These are phyloP conservation scores for Physeter macrocephalus DNA, from an alignment of 2,113 vertebrate species.

Conservation along the genomic window DNA sequence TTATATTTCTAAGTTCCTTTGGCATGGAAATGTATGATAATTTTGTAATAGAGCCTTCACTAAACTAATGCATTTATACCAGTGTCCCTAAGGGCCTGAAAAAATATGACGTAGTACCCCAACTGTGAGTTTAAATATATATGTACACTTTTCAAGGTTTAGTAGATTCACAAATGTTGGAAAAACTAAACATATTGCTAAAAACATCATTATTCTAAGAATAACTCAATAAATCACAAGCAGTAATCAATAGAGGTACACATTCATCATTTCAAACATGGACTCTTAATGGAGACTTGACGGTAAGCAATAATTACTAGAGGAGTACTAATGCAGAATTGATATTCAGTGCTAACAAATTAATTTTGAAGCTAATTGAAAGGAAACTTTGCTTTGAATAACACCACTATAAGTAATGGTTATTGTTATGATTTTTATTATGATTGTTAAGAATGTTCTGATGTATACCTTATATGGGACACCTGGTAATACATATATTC, in stretches of 20 bases:
- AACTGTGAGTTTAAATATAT: not conserved
- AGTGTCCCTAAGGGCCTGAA: not conserved
- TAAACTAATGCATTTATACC: not conserved
- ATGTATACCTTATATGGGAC: not conserved
- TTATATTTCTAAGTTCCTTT: not conserved
- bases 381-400: conserved; percentile 36
- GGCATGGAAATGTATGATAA: not conserved
- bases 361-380: conserved; percentile 56
- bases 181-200: conserved; percentile 24
- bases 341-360: conserved; percentile 25
- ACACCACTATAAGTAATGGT: not conserved
- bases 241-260: not conserved
- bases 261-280: conserved; percentile 48
- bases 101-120: not conserved
- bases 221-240: conserved; percentile 23
- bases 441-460: conserved; percentile 1
- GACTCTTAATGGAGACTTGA: conserved; percentile 41
- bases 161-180: not conserved
- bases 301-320: conserved; percentile 28
- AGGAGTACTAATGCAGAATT: conserved; percentile 20
- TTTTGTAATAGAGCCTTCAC: not conserved
- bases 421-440: conserved; percentile 2
- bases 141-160: not conserved
- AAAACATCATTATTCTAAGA: conserved; percentile 32
- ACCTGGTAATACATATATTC: not conserved